Evolutionary conservation across 92 coral and sea anemone species (phyloP), one percentile per base, ranked within the genome.

Genomic region (Paramuricea clavata): DNA sequence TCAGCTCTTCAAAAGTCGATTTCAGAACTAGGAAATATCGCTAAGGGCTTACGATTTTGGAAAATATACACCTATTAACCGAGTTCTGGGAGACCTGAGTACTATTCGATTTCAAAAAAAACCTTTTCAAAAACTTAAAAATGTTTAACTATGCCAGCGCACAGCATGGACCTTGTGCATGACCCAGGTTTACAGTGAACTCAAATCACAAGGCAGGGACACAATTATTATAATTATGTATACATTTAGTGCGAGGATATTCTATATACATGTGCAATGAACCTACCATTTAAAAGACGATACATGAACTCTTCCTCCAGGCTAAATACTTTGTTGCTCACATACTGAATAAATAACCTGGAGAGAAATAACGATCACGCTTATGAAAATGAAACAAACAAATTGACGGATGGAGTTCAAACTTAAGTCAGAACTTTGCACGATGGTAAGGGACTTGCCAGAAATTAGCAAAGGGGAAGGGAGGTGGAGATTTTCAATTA

Each of bases 311-410:
- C 85, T 22, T 82, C 90, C 50, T 88, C 93, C 61, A 94, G 83
- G 57, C 90, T 93, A n/a, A 97, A 87, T 11, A 94, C 96, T 16
- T 93, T 93, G 56, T 93, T 97, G 60, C 88, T 95, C 21, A 97
- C 94, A 73, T 97, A 97, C 47, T 93, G 99, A 33, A 94, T 79
- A 71, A 97, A 97, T 95, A 94, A 91, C 86, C 99, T 97, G 22
- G 11, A 62, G 68, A 3, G 47, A 33, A 43, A 74, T 41, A 12
- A 1, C 19, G 28, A 39, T 12, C 13, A 60, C 0, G 44, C 25
- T 26, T 19, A 78, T 47, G 30, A 78, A 17, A 17, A 49, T 26
- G 17, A 5, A 47, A 17, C 13, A 15, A 2, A 4, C 6, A 42
- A 77, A 21, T 16, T 17, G 19, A 28, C 26, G 16, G 25, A 2